Evolutionary conservation across 1,140 invertebrate species (phyloP).

Genomic region (Gryllus bimaculatus): DNA sequence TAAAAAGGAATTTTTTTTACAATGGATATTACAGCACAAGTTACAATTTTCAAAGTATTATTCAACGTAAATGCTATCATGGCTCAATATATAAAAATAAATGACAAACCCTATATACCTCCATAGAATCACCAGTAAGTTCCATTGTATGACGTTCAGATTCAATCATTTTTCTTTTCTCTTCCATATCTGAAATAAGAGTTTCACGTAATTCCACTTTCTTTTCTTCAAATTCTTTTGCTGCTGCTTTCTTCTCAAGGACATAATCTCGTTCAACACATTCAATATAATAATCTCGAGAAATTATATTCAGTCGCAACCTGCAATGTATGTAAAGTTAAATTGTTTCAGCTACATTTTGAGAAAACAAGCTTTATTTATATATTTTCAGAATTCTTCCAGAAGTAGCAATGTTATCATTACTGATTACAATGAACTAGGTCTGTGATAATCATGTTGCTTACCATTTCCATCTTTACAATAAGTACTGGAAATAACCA

Average conservation of each 20-base stretch:
- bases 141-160: slow-evolving; percentile 77
- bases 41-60: too few species aligned
- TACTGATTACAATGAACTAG: neutral
- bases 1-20: too few species aligned
- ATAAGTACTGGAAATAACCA: too few species aligned
- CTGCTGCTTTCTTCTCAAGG: slow-evolving; percentile 76
- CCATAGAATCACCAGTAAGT: slow-evolving; percentile 76
- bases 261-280: slow-evolving; percentile 80
- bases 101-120: slow-evolving; percentile 39
- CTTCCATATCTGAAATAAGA: slow-evolving; percentile 83
- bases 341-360: too few species aligned
- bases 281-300: slow-evolving; percentile 73
- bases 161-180: slow-evolving; percentile 83
- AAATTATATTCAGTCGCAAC: slow-evolving; percentile 70
- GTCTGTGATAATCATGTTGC: too few species aligned
- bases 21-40: too few species aligned
- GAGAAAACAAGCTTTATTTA: too few species aligned
- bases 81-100: too few species aligned
- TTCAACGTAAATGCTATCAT: too few species aligned
- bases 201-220: slow-evolving; percentile 86
- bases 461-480: too few species aligned
- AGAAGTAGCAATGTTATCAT: neutral
- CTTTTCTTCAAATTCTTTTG: slow-evolving; percentile 91
- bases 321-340: slow-evolving; percentile 30
- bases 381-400: too few species aligned